phyloP scores from a whole-genome alignment of 2,113 vertebrate genomes.

The Podilymbus podiceps region DNA sequence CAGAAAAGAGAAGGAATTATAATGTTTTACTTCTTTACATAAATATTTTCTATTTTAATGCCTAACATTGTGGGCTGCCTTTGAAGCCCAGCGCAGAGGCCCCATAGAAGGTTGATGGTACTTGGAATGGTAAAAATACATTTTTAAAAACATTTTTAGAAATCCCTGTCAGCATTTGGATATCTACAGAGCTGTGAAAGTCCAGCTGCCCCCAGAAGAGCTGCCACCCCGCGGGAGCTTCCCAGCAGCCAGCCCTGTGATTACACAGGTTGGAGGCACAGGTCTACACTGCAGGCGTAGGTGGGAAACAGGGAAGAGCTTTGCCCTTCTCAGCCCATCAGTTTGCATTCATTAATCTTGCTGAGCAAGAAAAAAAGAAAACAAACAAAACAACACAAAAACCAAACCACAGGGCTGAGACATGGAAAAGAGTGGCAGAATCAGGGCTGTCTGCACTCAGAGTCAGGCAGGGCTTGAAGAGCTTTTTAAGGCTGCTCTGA shows the following conservation, averaged over 20 bases:
- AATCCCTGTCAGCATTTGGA: not conserved
- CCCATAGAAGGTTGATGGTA: fast-evolving
- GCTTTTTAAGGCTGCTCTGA: not conserved
- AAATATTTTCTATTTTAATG: not conserved
- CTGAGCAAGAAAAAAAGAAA: not conserved
- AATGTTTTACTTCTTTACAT: not conserved
- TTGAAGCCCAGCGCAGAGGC: not conserved
- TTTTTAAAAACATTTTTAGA: not conserved
- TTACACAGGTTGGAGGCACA: not conserved
- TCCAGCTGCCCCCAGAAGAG: not conserved
- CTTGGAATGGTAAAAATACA: not conserved
- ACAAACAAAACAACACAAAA: not conserved
- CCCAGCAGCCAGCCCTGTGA: not conserved
- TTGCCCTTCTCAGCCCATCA: not conserved
- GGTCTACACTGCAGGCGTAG: not conserved
- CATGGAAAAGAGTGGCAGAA: not conserved
- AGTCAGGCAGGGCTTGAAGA: not conserved
- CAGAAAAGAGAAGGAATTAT: not conserved
- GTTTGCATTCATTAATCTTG: not conserved
- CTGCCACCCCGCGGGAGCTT: not conserved
- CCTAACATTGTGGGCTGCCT: not conserved
- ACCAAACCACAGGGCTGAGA: not conserved
- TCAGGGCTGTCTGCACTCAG: not conserved
- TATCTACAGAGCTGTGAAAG: not conserved
- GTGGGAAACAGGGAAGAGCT: not conserved